Percentiles rank a stretch among this genome's conserved stretches.
These are phyloP conservation scores for Echinarachnius parma DNA, from an alignment of 53 echinoderm and acorn worm genomes.

Conservation along the genomic window DNA sequence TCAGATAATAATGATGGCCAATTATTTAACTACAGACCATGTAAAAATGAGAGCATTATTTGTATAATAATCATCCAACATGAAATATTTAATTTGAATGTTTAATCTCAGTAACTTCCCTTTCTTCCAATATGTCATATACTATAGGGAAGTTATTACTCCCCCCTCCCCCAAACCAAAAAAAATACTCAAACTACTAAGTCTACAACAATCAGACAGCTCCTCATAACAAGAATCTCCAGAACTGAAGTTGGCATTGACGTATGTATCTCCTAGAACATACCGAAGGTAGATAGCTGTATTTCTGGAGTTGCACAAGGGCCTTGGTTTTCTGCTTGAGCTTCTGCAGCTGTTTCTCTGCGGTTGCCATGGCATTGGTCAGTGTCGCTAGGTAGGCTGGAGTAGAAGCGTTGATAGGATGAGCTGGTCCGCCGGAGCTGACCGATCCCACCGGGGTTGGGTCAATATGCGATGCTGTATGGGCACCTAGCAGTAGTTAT, in stretches of 20 bases:
- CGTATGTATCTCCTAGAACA: background rate
- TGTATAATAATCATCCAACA: no score
- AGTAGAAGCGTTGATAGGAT: conserved; percentile 52
- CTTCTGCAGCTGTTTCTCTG: conserved; percentile 91
- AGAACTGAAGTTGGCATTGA: background rate
- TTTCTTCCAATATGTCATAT: no score
- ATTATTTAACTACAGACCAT: no score
- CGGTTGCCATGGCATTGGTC: conserved; percentile 94
- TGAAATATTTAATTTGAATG: no score
- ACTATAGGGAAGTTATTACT: no score
- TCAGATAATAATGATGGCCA: no score
- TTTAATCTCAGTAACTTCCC: no score
- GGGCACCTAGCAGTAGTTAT: no score
- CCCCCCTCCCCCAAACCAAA: no score
- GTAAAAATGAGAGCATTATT: no score
- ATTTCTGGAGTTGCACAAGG: conserved; percentile 63
- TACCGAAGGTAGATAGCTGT: conserved; percentile 26
- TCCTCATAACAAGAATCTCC: background rate
- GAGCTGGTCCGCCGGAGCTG: conserved; percentile 12
- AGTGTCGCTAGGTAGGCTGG: conserved; percentile 65
- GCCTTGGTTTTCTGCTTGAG: conserved; percentile 84
- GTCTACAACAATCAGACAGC: no score
- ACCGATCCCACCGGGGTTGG: conserved; percentile 11
- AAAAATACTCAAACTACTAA: no score
- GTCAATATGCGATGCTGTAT: conserved; percentile 11